Evolutionary conservation across 1,140 invertebrate species (phyloP), one percentile per base, ranked within the genome.

Genomic region (Copidosoma floridanum): DNA sequence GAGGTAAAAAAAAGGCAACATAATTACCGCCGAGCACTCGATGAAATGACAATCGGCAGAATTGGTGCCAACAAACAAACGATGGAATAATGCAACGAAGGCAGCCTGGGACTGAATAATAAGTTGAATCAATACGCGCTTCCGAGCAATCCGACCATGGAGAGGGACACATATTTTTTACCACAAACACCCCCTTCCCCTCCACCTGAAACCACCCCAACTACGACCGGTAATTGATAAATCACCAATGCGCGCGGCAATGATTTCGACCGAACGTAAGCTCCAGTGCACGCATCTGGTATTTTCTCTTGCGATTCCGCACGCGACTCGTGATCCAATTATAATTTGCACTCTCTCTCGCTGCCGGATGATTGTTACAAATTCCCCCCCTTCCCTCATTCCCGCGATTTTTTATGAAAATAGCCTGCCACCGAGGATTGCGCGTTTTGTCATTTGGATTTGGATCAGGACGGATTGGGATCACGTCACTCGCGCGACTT

Each of bases 1-100:
- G 23, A 46, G 4, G 7, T 7, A 26, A 46, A 46, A 24, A 46
- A n/a, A n/a, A n/a, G n/a, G n/a, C 23, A 46, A 46, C 44, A 14
- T 5, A 14, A 46, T 46, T 46, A 4, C 21, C 21, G n/a, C 6
- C 6, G 11, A 10, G 46, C 8, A 50, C 32, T 32, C 18, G 32
- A 50, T 50, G 32, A 32, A 50, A 29, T 50, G 29, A 16, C 27
- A 7, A 32, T 21, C 47, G 47, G 16, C 47, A n/a, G 20, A 50
- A 23, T 50, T 21, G 21, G 18, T 21, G 18, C 18, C 44, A n/a
- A 21, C 26, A 50, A 50, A 50, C 47, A 50, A 50, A 50, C 47
- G 47, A 50, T 50, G 47, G 47, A 50, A 50, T 50, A 32, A 35
- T n/a, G n/a, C 23, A 27, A 50, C 32, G 47, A 50, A 20, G 12